Base-by-base conservation (phyloP, 2,888 invertebrate genomes). In the Eumerus sabulonum region DNA sequence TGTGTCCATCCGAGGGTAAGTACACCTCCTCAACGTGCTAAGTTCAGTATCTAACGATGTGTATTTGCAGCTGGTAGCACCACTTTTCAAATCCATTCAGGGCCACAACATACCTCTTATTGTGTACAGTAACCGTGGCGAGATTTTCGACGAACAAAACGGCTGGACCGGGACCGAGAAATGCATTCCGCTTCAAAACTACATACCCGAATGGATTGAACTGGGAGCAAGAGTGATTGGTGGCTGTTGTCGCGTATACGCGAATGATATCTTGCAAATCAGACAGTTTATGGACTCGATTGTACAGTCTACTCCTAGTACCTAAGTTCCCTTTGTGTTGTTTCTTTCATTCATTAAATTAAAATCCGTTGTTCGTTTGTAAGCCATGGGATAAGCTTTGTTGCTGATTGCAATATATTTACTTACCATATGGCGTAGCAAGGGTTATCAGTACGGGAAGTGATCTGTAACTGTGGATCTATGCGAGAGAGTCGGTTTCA, bases 121-220 rank as follows among this genome's bases (percentile, higher is more conserved):
- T 82, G 95, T 95, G 48, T 98, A 98, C 88, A 97, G 98, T 44
- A 98, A 98, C 88, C 96, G 96, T 83, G 97, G 97, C 0, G 89
- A 88, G 82, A 84, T 84, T 13, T 88, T 86, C 45, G 85, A 87
- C 51, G 82, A 83, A 36, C 82, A 83, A 13, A 82, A 72, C 1
- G 86, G 84, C 63, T 94, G 94, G 94, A 92, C 92, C 71, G 93
- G 93, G 81, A 90, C 92, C 51, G 92, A 93, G 82, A 92, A 92
- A 85, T 92, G 92, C 86, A 92, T 92, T 84, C 91, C 93, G 3
- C 91, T 96, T 0, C 92, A 92, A 81, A 90, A 91, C 18, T 94
- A 93, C 85, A 92, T 96, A 11, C 91, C 91, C 27, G 92, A 93
- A 83, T 98, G 98, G 97, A 86, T 95, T 60, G 90, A 92, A 59